Percentiles rank a stretch among this genome's conserved stretches.
These are phyloP conservation scores for Tineola bisselliella DNA, from an alignment of 2,888 invertebrate species.

Conservation along the genomic window DNA sequence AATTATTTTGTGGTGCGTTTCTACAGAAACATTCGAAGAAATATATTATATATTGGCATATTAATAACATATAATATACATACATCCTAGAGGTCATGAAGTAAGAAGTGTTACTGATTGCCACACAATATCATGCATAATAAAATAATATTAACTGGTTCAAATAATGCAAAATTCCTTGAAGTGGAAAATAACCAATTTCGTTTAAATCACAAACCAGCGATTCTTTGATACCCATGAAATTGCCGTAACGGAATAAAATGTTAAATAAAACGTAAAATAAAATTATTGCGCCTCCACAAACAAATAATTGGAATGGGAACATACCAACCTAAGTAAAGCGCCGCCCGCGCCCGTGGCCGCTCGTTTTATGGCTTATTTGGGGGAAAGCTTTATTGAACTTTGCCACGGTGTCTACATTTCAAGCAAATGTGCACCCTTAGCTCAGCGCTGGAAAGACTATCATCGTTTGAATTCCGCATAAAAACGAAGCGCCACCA, in stretches of 20 bases:
- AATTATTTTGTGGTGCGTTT: too few relatives aligned
- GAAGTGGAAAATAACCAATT: slow-evolving; percentile 67
- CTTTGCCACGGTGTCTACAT: slow-evolving; percentile 51
- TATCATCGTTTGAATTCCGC: background rate
- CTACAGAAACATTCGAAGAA: too few relatives aligned
- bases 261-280: slow-evolving; percentile 69
- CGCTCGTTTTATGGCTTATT: slow-evolving; percentile 67
- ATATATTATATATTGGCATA: too few relatives aligned
- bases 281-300: slow-evolving; percentile 67
- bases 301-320: slow-evolving; percentile 67
- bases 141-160: slow-evolving; percentile 57
- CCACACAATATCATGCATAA: slow-evolving; percentile 54
- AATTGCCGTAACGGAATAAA: slow-evolving; percentile 67
- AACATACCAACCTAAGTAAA: slow-evolving; percentile 37
- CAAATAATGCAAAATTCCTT: slow-evolving; percentile 37
- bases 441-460: slow-evolving; percentile 15
- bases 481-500: slow-evolving; percentile 39
- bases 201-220: slow-evolving; percentile 65
- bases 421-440: slow-evolving; percentile 41
- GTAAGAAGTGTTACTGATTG: slow-evolving; percentile 28
- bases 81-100: too few relatives aligned
- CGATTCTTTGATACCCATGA: slow-evolving; percentile 67
- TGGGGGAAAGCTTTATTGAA: slow-evolving; percentile 68
- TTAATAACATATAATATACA: too few relatives aligned
- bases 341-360: slow-evolving; percentile 51